Percentiles rank a stretch among this genome's conserved stretches.
These are phyloP conservation scores for Unio delphinus DNA, from an alignment of 2,888 invertebrate genomes.

Conservation along the genomic window DNA sequence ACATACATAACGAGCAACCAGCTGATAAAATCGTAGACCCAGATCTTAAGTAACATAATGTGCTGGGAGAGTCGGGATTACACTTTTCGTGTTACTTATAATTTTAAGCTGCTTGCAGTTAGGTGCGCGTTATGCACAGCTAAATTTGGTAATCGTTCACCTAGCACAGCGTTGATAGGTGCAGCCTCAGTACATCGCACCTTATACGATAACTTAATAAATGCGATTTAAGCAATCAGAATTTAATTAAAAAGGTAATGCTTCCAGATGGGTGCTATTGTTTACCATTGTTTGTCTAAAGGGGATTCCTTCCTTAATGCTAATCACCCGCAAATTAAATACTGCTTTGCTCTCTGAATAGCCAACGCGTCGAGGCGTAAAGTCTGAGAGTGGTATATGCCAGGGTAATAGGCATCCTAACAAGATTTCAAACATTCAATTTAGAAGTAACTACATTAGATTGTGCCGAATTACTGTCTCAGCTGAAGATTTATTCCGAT, in stretches of 20 bases:
- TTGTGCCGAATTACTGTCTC: slow-evolving; percentile 21
- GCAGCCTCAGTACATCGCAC: no score
- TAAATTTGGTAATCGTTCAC: no score
- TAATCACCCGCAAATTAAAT: slow-evolving; percentile 37
- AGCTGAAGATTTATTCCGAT: slow-evolving; percentile 13
- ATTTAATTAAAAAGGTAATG: slow-evolving; percentile 47
- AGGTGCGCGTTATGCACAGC: no score
- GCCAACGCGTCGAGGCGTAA: slow-evolving; percentile 1
- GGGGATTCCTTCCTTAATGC: slow-evolving; percentile 11
- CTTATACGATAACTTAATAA: slow-evolving; percentile 39
- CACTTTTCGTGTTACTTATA: no score
- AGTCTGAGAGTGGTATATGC: no score
- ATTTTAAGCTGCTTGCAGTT: no score
- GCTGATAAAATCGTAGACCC: no score
- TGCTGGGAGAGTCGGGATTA: no score
- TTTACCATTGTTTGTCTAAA: slow-evolving; percentile 30
- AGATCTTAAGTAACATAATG: no score
- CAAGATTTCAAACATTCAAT: slow-evolving; percentile 39
- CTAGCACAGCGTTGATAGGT: no score
- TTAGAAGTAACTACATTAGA: slow-evolving; percentile 33
- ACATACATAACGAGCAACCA: no score
- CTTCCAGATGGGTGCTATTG: slow-evolving; percentile 33
- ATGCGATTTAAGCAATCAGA: slow-evolving; percentile 34
- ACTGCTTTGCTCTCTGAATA: slow-evolving; percentile 26
- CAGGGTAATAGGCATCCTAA: slow-evolving; percentile 29